These are phyloP conservation scores for Sebastiscus tertius DNA, from an alignment of 2,797 vertebrate genomes.

Conservation along the genomic window DNA sequence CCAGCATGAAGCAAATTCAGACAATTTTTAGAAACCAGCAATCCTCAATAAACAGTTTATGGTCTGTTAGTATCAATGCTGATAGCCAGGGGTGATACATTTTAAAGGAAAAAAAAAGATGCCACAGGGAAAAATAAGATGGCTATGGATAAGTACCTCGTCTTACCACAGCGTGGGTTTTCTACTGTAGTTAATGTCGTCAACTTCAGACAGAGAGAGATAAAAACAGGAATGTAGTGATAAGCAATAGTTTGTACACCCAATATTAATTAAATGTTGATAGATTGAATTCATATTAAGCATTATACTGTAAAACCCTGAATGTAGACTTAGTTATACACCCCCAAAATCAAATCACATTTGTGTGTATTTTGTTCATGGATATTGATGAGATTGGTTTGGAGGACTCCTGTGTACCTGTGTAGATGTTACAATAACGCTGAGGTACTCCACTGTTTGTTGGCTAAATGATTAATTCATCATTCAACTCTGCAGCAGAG, in stretches of 20 bases:
- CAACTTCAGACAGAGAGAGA: background rate
- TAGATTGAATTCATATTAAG: background rate
- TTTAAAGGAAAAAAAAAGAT: background rate
- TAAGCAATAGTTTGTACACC: background rate
- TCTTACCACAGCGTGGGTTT: background rate
- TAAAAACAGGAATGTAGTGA: background rate
- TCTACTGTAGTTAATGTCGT: constrained; percentile 3
- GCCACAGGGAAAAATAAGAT: background rate
- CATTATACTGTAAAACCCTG: background rate
- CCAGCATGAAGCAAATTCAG: constrained; percentile 29
- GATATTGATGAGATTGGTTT: constrained; percentile 9
- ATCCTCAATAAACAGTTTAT: constrained; percentile 7
- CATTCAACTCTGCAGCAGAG: constrained; percentile 16
- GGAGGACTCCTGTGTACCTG: background rate
- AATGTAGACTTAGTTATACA: background rate
- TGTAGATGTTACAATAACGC: constrained; percentile 17
- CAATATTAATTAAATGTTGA: background rate
- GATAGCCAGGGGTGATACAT: background rate
- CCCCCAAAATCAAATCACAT: background rate
- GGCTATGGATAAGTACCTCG: background rate
- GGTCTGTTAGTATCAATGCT: constrained; percentile 1
- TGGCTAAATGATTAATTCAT: constrained; percentile 40
- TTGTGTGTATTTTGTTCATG: background rate
- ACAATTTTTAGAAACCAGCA: constrained; percentile 23
- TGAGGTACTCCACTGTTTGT: constrained; percentile 11